phyloP scores from a whole-genome alignment of 2,113 vertebrate genomes.

The Amblyornis subalaris region DNA sequence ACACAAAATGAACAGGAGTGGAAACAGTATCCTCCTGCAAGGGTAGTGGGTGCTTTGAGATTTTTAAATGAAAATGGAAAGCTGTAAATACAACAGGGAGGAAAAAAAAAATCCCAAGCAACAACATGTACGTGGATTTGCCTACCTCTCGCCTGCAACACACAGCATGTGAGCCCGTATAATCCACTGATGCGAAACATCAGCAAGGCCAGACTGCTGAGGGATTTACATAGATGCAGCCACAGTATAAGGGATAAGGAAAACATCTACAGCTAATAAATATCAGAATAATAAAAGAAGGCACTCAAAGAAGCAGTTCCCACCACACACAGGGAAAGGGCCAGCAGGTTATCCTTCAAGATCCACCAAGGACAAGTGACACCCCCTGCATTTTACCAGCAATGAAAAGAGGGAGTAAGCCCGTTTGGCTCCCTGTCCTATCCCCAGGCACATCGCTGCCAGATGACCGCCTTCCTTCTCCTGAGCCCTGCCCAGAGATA shows the following conservation, averaged over 20 bases:
- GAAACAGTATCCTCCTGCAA: not conserved
- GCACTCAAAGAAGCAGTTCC: not conserved
- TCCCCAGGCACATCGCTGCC: not conserved
- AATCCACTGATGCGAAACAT: not conserved
- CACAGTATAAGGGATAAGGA: not conserved
- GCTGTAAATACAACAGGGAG: not conserved
- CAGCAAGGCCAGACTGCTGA: not conserved
- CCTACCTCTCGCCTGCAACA: not conserved
- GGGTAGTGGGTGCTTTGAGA: not conserved
- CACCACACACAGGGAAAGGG: not conserved
- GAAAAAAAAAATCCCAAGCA: not conserved
- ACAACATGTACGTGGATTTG: rapidly evolving
- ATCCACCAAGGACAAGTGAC: not conserved
- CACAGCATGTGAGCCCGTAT: not conserved
- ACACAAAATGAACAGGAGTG: not conserved
- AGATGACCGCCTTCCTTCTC: not conserved
- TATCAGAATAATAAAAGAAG: not conserved
- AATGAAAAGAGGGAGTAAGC: not conserved
- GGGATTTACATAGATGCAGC: not conserved
- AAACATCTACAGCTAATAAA: not conserved
- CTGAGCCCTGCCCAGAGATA: not conserved
- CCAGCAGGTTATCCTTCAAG: not conserved
- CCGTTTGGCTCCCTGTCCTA: not conserved
- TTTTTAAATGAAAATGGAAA: not conserved
- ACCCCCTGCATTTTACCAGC: rapidly evolving